phyloP scores from a whole-genome alignment of 37 sponge, comb jelly and placozoan genomes.

The Lycopodina hypogea region DNA sequence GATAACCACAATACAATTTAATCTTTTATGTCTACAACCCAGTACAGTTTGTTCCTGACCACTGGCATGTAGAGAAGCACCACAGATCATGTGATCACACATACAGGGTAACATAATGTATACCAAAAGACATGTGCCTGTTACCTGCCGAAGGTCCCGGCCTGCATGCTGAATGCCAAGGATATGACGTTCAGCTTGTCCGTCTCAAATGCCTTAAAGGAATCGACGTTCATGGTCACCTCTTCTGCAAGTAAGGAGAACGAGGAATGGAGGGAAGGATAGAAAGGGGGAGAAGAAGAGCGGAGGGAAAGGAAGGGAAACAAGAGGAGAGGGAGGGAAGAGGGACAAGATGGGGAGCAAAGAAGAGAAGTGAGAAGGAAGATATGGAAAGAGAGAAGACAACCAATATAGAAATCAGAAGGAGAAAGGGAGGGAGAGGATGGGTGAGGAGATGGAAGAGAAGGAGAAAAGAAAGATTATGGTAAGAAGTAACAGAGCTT shows the following conservation, averaged over 20 bases:
- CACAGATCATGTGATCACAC: too few relatives aligned
- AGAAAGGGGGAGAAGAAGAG: background rate
- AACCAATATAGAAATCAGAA: background rate
- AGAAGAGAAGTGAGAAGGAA: background rate
- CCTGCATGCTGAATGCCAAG: constrained; percentile 50
- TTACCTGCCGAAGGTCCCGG: constrained; percentile 55
- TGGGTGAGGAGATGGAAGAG: too few relatives aligned
- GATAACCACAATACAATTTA: too few relatives aligned
- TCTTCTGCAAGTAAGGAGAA: constrained; percentile 18
- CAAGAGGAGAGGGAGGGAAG: background rate
- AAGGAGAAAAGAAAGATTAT: too few relatives aligned
- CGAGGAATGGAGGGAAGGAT: background rate
- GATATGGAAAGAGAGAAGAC: background rate
- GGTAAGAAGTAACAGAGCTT: too few relatives aligned
- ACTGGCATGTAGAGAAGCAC: too few relatives aligned
- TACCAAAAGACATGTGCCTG: too few relatives aligned
- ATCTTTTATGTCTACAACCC: too few relatives aligned
- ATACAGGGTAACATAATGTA: too few relatives aligned
- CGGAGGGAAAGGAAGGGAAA: background rate
- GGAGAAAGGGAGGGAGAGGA: background rate
- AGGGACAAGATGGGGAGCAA: background rate
- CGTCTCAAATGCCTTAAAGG: constrained; percentile 12
- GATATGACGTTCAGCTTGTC: constrained; percentile 70
- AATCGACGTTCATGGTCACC: constrained; percentile 57
- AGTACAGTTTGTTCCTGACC: too few relatives aligned